Evolutionary conservation across 92 coral and sea anemone species (phyloP), one percentile per base, ranked within the genome.

Genomic region (Palythoa caribaeorum): DNA sequence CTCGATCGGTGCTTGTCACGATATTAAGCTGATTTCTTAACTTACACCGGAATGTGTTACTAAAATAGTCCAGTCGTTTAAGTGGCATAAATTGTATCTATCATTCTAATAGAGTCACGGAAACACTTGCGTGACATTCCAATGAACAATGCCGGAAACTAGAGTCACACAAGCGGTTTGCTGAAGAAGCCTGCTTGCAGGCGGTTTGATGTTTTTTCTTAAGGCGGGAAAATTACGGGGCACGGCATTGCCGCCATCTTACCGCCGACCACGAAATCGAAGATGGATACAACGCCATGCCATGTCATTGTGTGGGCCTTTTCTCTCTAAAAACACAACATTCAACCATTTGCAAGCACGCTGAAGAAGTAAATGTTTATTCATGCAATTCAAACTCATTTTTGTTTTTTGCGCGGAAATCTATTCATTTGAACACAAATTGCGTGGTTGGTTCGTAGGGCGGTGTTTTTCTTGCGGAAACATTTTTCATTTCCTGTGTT

Each of bases 401-500:
- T 44, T 44, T 5, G 50, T 8, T 44, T 44, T 44, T 0, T 44
- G 15, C 62, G 39, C 81, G 81, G 81, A 77, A 77, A 35, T 13
- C 52, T 12, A 53, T 51, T 52, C 66, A 77, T 19, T 77, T 77
- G 66, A 28, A 28, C 4, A 11, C 47, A 28, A 40, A 77, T 39
- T 77, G 65, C 39, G 83, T 8, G 12, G 16, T 15, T 13, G 1
- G 12, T 47, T 47, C 9, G 66, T 63, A 19, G 83, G 28, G 83
- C 66, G 19, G 2, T 54, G 17, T 28, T 53, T 3, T 53, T 76
- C 39, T 8, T 28, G 48, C 68, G 44, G 65, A 77, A 53, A 35
- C 66, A 54, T 9, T 57, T 53, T 52, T 57, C 62, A 50, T 77
- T 77, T 77, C 83, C 83, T 55, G 83, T 53, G 17, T 54, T 47